Conservation (phyloP, 64 coral and sea anemone genomes). For the Montipora foliosa region DNA sequence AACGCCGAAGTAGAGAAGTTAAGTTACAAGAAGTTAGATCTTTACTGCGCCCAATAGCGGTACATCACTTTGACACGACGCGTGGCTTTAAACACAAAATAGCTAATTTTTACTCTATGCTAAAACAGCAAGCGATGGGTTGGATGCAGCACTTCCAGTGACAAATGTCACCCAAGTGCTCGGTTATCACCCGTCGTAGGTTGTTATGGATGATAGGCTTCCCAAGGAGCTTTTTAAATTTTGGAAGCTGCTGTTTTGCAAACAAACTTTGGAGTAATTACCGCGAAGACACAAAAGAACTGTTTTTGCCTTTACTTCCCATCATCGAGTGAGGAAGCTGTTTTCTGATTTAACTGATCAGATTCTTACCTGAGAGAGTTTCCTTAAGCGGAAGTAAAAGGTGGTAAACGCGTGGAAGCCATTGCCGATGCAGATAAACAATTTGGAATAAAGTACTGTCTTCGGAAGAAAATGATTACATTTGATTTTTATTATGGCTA, state of each 20-base stretch:
- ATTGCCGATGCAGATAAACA: too few species aligned
- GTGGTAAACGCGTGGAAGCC: too few species aligned
- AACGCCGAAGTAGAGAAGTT: background rate
- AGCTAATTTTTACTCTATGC: slow-evolving; percentile 23
- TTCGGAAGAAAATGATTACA: too few species aligned
- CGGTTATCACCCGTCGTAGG: slow-evolving; percentile 1
- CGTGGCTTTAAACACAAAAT: background rate
- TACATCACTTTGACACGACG: slow-evolving; percentile 4
- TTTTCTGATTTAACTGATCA: slow-evolving; percentile 40
- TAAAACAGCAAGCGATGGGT: slow-evolving; percentile 4
- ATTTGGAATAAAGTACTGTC: too few species aligned
- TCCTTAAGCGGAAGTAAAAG: too few species aligned
- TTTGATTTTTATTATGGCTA: too few species aligned
- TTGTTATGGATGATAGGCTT: too few species aligned
- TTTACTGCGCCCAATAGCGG: background rate
- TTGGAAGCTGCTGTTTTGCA: slow-evolving; percentile 12
- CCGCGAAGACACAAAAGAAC: slow-evolving; percentile 28
- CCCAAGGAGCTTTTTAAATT: slow-evolving; percentile 24
- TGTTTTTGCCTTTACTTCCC: slow-evolving; percentile 34
- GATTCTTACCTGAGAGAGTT: background rate
- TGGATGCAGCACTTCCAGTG: slow-evolving; percentile 29
- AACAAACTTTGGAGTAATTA: slow-evolving; percentile 7
- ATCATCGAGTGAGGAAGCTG: background rate
- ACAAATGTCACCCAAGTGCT: slow-evolving; percentile 28
- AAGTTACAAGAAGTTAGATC: background rate